Base-by-base conservation (phyloP, 2,113 vertebrate genomes). In the Oenanthe melanoleuca region DNA sequence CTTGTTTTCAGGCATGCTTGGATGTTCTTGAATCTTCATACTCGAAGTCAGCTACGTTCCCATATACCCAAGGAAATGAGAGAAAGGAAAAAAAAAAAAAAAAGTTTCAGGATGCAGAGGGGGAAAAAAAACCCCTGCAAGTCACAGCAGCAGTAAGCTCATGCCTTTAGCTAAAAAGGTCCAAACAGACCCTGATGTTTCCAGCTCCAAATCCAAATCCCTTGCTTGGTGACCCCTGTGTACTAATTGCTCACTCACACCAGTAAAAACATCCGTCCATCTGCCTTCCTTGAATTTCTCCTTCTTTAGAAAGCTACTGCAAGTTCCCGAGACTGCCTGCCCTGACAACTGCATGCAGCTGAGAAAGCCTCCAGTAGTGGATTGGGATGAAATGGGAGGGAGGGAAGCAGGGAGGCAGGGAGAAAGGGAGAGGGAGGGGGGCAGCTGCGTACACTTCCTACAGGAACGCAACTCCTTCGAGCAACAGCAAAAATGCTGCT, bases 21-120 rank as follows among this genome's bases (percentile, higher is more conserved):
- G 97, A 89, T 97, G 98, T 96, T 99, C 99, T 98, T 99, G 99
- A 95, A 99, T 99, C 98, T 99, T 99, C 99, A 99, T 99, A 84
- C 92, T 95, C 71, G 98, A 93, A 93, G 97, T 98, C 99, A 99
- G 98, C 93, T 99, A 95, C 42, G 78, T 97, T 95, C 95, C 98
- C 92, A 64, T 57, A 88, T 15, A 53, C 13, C 23, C 83, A 79
- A 59, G 77, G 45, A 89, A 93, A 94, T 38, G 38, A 93, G 34
- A 89, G n/a, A 80, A 42, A 67, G 8, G 20, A 42, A 33, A 42
- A 85, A 69, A 80, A 42, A 12, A 37, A 42, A 42, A 80, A 73
- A 69, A 60, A 0, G 19, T 65, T 95, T 93, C 80, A 91, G 60
- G 61, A 82, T 24, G 56, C 80, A 84, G 42, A 93, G 34, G 20